phyloP scores from a whole-genome alignment of 2,113 vertebrate species.

The Canis aureus region DNA sequence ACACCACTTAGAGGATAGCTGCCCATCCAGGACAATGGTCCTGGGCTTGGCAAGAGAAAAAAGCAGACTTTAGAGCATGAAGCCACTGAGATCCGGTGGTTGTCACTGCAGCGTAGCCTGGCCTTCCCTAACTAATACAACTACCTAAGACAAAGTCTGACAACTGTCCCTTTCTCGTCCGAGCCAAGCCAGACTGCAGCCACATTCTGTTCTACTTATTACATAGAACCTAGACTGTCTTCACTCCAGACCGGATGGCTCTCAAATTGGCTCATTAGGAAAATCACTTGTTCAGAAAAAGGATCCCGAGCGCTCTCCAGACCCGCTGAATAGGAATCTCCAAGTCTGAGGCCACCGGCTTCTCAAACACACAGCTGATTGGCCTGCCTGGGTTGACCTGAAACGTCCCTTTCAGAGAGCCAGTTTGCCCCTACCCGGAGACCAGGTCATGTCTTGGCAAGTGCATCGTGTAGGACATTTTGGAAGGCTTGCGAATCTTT shows the following conservation, averaged over 20 bases:
- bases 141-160: background rate
- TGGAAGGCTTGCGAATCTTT: background rate
- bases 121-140: background rate
- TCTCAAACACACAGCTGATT: background rate
- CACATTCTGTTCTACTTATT: background rate
- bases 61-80: background rate
- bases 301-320: background rate
- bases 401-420: background rate
- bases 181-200: background rate
- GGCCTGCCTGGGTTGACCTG: background rate
- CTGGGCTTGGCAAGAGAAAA: background rate
- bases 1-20: background rate
- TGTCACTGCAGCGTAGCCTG: background rate
- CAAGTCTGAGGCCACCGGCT: background rate
- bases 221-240: background rate
- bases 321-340: background rate
- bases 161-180: background rate
- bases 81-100: background rate
- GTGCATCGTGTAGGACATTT: background rate
- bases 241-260: background rate
- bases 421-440: background rate
- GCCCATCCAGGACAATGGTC: background rate
- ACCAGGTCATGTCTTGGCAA: background rate
- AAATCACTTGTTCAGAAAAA: background rate
- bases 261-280: background rate